Conservation (phyloP, 2,888 invertebrate species). For the Tetheella fluctuosa region DNA sequence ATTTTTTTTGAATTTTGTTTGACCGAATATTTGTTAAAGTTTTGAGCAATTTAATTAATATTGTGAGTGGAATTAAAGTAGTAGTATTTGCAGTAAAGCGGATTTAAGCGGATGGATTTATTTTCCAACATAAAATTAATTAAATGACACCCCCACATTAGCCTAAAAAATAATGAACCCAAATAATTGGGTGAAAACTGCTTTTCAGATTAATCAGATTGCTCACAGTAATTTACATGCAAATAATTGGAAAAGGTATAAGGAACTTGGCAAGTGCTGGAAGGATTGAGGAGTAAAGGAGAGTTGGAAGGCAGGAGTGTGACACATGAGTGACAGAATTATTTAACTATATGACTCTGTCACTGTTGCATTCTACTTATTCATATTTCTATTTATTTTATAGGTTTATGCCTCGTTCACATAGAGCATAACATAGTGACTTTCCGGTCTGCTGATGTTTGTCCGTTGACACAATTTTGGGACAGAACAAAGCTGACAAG, state of each 20-base stretch:
- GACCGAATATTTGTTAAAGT: not conserved
- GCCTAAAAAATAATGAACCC: not conserved
- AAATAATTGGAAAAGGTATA: constrained; percentile 6
- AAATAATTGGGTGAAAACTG: not conserved
- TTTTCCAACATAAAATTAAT: too few species aligned
- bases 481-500: too few species aligned
- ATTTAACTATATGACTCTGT: not conserved
- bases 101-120: too few species aligned
- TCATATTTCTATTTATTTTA: too few species aligned
- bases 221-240: constrained; percentile 15
- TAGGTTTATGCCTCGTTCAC: not conserved
- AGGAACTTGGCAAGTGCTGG: constrained; percentile 37
- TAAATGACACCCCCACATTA: not conserved
- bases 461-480: too few species aligned
- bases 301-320: constrained; percentile 22
- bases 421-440: not conserved
- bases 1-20: constrained; percentile 20
- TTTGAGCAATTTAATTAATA: not conserved
- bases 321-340: too few species aligned
- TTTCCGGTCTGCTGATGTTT: too few species aligned
- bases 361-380: not conserved
- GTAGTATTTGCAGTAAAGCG: too few species aligned
- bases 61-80: not conserved
- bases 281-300: constrained; percentile 23
- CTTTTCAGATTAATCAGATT: constrained; percentile 6